Base-by-base conservation (phyloP, 2,888 invertebrate species). In the Polydrusus tereticollis region DNA sequence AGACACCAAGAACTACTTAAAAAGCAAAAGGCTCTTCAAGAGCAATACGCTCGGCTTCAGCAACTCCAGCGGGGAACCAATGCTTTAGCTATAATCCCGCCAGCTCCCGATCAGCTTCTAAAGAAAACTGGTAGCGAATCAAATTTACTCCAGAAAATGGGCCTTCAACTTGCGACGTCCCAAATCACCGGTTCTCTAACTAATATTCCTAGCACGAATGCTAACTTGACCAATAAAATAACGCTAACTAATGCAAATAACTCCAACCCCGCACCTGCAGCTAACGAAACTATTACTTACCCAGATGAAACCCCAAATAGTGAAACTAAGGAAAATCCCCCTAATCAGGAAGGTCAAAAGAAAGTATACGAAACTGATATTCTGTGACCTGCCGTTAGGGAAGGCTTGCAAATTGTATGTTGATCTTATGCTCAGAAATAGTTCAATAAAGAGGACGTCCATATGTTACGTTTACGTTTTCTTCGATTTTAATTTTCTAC, bases 361-460 rank as follows among this genome's bases (percentile, higher is more conserved):
- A 75, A 94, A 87, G 92, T 95, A 79, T 96, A 96, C 86, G 96
- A 96, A 88, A 96, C 96, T 78, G 96, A 96, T 86, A 96, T 96
- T 88, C 94, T 96, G 90, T 96, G 94, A 94, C 91, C 87, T 86
- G 77, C 72, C 72, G 76, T 69, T 75, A 68, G 76, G 69, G 77
- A 73, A 77, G 74, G 74, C 43, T 74, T 79, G 78, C 80, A 79
- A 75, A 78, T 77, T 78, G 81, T 79, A 79, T 80, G 80, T 81
- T 81, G 76, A 77, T 52, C 23, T 67, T 70, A 38, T 38, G 29
- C 26, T 36, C 45, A 66, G 43, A 55, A 58, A 62, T 60, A 57
- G 52, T 64, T 43, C 50, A 69, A 69, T 68, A 47, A 68, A 63
- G 52, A 58, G 41, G 3, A 26, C 26, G 26, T 26, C 26, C 26